These are phyloP conservation scores for Chrysomallon squamiferum DNA, from an alignment of 1,140 invertebrate species.

Conservation along the genomic window DNA sequence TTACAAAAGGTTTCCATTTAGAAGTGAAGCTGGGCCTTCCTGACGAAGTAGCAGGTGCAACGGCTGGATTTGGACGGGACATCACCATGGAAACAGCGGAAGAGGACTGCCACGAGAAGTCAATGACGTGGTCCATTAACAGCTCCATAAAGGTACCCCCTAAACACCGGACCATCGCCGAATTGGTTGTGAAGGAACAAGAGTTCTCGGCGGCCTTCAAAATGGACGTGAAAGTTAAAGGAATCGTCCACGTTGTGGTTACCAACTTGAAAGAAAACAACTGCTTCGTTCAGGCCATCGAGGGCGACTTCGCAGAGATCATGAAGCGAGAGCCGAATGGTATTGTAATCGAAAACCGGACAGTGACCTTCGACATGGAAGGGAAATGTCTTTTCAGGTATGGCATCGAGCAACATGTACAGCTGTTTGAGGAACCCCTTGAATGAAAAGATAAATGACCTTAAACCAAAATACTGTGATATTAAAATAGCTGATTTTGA, in stretches of 20 bases:
- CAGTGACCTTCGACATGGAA: conserved; percentile 46
- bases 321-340: conserved; percentile 39
- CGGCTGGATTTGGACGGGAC: conserved; percentile 66
- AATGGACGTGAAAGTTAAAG: conserved; percentile 57
- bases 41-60: conserved; percentile 61
- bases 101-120: conserved; percentile 62
- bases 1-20: conserved; percentile 63
- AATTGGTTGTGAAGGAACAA: conserved; percentile 64
- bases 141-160: conserved; percentile 63
- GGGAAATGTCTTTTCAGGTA: conserved; percentile 59
- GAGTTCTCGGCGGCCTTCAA: conserved; percentile 63
- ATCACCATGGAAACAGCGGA: conserved; percentile 62
- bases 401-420: conserved; percentile 60
- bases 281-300: conserved; percentile 55
- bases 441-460: not conserved
- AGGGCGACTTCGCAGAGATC: conserved; percentile 59
- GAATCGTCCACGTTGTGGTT: conserved; percentile 59
- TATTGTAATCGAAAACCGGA: conserved; percentile 42
- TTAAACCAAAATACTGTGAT: not conserved
- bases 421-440: conserved; percentile 43
- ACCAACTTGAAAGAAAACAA: conserved; percentile 62
- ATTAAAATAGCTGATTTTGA: no score
- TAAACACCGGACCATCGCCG: conserved; percentile 59
- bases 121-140: conserved; percentile 65
- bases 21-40: conserved; percentile 64